These are phyloP conservation scores for Stenodema calcarata DNA, from an alignment of 2,888 invertebrate genomes.

Conservation along the genomic window DNA sequence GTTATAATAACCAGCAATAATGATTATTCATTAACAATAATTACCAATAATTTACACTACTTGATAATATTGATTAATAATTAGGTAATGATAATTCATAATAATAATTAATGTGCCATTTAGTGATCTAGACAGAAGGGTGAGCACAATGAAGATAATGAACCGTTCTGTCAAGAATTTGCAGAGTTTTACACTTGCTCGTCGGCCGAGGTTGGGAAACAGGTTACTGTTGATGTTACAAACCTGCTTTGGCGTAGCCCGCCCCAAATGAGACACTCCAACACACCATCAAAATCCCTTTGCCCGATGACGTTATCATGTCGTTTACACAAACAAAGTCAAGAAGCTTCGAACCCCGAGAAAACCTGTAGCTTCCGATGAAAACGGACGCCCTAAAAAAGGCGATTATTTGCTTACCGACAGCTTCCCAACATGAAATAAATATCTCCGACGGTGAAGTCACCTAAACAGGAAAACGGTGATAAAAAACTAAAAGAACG, in stretches of 20 bases:
- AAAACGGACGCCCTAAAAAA: slow-evolving; percentile 1
- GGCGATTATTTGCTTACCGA: slow-evolving; percentile 41
- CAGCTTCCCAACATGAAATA: slow-evolving; percentile 38
- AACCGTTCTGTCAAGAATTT: too few relatives aligned
- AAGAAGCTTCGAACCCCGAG: neutral
- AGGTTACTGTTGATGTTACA: neutral
- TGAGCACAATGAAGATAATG: too few relatives aligned
- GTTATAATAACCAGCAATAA: too few relatives aligned
- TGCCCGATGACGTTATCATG: neutral
- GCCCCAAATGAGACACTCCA: neutral
- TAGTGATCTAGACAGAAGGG: too few relatives aligned
- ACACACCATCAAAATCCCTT: neutral
- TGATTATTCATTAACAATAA: too few relatives aligned
- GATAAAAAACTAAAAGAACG: slow-evolving; percentile 23
- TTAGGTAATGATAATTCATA: too few relatives aligned
- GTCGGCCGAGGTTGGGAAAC: neutral
- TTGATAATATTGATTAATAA: too few relatives aligned
- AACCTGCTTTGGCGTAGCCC: neutral
- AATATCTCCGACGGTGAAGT: slow-evolving; percentile 25
- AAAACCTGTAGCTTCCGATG: neutral
- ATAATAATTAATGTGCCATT: too few relatives aligned
- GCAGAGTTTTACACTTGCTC: too few relatives aligned
- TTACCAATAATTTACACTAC: too few relatives aligned
- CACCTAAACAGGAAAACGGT: slow-evolving; percentile 44
- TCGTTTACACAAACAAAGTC: neutral